phyloP scores from a whole-genome alignment of 1,140 invertebrate species.

The Scaptodrosophila lebanonensis region DNA sequence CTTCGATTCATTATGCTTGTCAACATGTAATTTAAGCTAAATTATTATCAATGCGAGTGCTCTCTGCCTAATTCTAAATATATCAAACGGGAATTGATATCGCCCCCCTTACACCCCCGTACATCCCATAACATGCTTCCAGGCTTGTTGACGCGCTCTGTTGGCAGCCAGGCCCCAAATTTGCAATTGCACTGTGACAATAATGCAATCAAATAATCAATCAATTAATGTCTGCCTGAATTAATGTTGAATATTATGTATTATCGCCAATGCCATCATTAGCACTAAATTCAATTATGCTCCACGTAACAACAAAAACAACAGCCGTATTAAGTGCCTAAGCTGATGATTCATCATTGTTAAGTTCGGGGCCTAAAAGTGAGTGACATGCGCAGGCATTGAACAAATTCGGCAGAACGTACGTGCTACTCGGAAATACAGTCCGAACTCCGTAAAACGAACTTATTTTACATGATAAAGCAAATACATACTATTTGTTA shows the following conservation, averaged over 20 bases:
- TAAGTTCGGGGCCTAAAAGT: constrained; percentile 10
- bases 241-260: constrained; percentile 69
- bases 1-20: constrained; percentile 64
- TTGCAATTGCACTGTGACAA: constrained; percentile 69
- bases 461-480: too few relatives aligned
- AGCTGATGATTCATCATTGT: constrained; percentile 63
- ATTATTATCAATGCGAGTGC: constrained; percentile 57
- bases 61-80: too few relatives aligned
- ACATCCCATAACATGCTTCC: too few relatives aligned
- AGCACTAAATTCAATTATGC: constrained; percentile 71
- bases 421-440: too few relatives aligned
- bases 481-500: too few relatives aligned
- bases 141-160: constrained; percentile 4
- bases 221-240: constrained; percentile 70
- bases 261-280: constrained; percentile 71
- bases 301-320: constrained; percentile 7
- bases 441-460: too few relatives aligned
- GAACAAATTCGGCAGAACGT: too few relatives aligned
- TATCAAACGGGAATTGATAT: too few relatives aligned
- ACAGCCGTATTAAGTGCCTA: background rate
- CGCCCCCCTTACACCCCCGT: too few relatives aligned
- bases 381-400: background rate
- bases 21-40: constrained; percentile 66
- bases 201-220: constrained; percentile 75
- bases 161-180: constrained; percentile 34